Percentiles rank a stretch among this genome's conserved stretches.
Conservation (phyloP, 2,797 vertebrate genomes). For the Orestias chungarensis region DNA sequence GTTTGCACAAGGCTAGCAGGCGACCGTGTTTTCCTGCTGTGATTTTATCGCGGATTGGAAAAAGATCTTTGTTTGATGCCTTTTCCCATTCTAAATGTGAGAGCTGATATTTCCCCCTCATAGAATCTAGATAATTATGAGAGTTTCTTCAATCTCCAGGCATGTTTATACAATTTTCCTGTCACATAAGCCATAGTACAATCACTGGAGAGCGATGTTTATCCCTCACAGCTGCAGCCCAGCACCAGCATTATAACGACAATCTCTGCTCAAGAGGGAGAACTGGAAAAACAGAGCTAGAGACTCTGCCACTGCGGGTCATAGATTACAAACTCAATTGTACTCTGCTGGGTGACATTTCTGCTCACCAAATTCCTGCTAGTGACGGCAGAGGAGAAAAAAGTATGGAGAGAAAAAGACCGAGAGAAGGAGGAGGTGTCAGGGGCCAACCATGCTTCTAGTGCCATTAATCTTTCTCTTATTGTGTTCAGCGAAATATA, state of each 20-base stretch:
- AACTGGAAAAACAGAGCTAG: slow-evolving; percentile 43
- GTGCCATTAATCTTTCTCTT: slow-evolving; percentile 62
- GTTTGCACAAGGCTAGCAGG: slow-evolving; percentile 49
- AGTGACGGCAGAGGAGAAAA: slow-evolving; percentile 56
- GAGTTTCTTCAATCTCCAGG: slow-evolving; percentile 48
- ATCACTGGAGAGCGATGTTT: slow-evolving; percentile 58
- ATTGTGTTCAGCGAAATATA: slow-evolving; percentile 40
- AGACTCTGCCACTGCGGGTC: slow-evolving; percentile 67
- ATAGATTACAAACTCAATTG: slow-evolving; percentile 77
- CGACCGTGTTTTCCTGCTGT: slow-evolving; percentile 32
- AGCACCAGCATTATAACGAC: slow-evolving; percentile 56
- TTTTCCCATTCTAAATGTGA: slow-evolving; percentile 36
- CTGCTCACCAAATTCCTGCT: slow-evolving; percentile 73
- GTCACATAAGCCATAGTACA: slow-evolving; percentile 47
- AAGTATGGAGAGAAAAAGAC: slow-evolving; percentile 38
- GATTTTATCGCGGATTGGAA: slow-evolving; percentile 31
- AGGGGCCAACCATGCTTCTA: slow-evolving; percentile 37
- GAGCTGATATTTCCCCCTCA: slow-evolving; percentile 33
- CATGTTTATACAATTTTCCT: slow-evolving; percentile 50
- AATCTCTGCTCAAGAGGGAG: slow-evolving; percentile 65
- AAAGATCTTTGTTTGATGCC: slow-evolving; percentile 39
- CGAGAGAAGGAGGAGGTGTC: slow-evolving; percentile 22
- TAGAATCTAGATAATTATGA: slow-evolving; percentile 43
- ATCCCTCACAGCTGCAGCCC: slow-evolving; percentile 47
- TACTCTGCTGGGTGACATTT: slow-evolving; percentile 65